Conservation (phyloP, 2,797 vertebrate genomes). For the Spondyliosoma cantharus region DNA sequence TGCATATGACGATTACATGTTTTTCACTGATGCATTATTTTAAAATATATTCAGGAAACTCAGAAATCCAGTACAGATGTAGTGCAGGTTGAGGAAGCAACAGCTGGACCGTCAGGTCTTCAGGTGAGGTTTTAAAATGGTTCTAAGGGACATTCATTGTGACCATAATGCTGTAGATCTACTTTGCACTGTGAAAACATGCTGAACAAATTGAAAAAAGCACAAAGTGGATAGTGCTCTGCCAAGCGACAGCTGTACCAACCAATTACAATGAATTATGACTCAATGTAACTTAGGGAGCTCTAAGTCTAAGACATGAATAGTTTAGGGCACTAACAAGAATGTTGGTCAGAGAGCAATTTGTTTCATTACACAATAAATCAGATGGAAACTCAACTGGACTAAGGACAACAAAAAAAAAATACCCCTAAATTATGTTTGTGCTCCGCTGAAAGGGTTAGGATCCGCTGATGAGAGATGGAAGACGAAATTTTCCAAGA, state of each 20-base stretch:
- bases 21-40: too few relatives aligned
- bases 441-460: constrained; percentile 9
- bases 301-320: constrained; percentile 17
- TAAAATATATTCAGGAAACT: too few relatives aligned
- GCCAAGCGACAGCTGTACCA: constrained; percentile 11
- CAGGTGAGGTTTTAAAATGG: too few relatives aligned
- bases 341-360: constrained; percentile 57
- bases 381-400: constrained; percentile 42
- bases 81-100: too few relatives aligned
- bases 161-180: not conserved
- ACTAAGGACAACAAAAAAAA: constrained; percentile 37
- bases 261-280: constrained; percentile 3
- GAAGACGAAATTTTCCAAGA: not conserved
- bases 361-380: constrained; percentile 36
- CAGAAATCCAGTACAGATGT: too few relatives aligned
- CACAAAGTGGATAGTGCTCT: not conserved
- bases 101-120: too few relatives aligned
- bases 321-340: constrained; percentile 66
- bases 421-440: constrained; percentile 1
- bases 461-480: not conserved
- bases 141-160: not conserved
- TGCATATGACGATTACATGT: too few relatives aligned
- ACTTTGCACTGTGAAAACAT: not conserved
- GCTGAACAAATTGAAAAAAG: not conserved
- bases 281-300: constrained; percentile 18